A percentile compares a stretch with the other conserved stretches of the same genome.
These are phyloP conservation scores for Narcine bancroftii DNA, from an alignment of 2,113 vertebrate genomes.

Conservation along the genomic window DNA sequence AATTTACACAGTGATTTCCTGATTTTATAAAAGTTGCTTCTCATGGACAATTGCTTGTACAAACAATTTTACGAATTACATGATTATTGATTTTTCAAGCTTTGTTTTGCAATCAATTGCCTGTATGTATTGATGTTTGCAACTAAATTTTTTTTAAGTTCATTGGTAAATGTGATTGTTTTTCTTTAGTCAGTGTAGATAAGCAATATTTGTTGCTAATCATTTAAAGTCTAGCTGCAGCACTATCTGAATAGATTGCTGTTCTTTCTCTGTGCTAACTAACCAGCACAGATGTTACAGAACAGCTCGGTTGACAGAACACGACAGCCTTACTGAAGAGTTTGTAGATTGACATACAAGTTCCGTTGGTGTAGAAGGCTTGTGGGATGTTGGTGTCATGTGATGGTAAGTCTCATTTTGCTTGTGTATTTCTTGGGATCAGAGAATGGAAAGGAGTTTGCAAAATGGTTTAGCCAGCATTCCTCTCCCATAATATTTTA, in stretches of 20 bases:
- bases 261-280: neutral
- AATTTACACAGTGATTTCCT: conserved; percentile 13
- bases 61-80: neutral
- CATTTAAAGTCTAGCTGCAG: neutral
- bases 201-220: neutral
- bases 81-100: neutral
- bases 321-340: neutral
- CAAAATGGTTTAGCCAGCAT: neutral
- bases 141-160: neutral
- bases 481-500: neutral
- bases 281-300: neutral
- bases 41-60: neutral
- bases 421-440: neutral
- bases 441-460: no score
- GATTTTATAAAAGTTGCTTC: neutral
- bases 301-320: neutral
- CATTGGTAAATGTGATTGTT: conserved; percentile 11
- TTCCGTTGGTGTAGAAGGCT: no score
- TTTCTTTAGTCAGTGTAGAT: neutral
- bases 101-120: no score
- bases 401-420: neutral
- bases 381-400: no score
- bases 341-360: no score
- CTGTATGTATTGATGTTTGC: neutral
- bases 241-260: neutral